A percentile compares a stretch with the other conserved stretches of the same genome.
phyloP scores from a whole-genome alignment of 2,797 vertebrate genomes.

The Sebastolobus altivelis region DNA sequence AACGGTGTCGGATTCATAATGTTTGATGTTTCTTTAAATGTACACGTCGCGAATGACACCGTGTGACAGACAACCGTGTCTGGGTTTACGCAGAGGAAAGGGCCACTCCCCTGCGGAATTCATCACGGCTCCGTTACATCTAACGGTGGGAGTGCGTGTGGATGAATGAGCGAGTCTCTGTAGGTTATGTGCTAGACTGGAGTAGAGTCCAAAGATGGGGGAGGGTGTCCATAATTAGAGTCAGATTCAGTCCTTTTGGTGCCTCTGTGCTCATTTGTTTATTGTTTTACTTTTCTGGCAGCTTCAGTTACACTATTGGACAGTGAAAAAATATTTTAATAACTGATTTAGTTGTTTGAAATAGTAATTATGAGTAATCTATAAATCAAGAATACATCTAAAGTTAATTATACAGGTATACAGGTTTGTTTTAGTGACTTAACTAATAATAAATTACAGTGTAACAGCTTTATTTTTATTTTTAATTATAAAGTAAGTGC shows the following conservation, averaged over 20 bases:
- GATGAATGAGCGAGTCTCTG: background rate
- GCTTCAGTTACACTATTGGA: rapidly evolving
- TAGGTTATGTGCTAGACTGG: background rate
- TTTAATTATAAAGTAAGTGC: background rate
- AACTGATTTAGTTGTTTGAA: too few relatives aligned
- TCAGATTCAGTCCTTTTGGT: background rate
- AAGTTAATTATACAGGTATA: rapidly evolving
- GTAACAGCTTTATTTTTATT: background rate
- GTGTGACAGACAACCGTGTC: slow-evolving; percentile 32
- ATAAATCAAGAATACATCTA: too few relatives aligned
- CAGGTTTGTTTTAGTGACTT: rapidly evolving
- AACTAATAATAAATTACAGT: too few relatives aligned
- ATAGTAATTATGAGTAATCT: too few relatives aligned
- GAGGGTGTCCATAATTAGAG: background rate
- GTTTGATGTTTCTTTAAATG: slow-evolving; percentile 42
- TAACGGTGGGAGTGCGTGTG: background rate
- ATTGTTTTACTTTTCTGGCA: background rate
- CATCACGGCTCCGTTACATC: slow-evolving; percentile 72
- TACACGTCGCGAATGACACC: slow-evolving; percentile 4
- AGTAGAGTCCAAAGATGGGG: background rate
- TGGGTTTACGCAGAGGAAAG: slow-evolving; percentile 36
- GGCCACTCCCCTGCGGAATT: slow-evolving; percentile 76
- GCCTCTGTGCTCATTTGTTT: background rate
- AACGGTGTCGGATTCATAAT: rapidly evolving
- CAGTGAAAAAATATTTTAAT: rapidly evolving